These are phyloP conservation scores for Prunella himalayana DNA, from an alignment of 2,113 vertebrate species.

Conservation along the genomic window DNA sequence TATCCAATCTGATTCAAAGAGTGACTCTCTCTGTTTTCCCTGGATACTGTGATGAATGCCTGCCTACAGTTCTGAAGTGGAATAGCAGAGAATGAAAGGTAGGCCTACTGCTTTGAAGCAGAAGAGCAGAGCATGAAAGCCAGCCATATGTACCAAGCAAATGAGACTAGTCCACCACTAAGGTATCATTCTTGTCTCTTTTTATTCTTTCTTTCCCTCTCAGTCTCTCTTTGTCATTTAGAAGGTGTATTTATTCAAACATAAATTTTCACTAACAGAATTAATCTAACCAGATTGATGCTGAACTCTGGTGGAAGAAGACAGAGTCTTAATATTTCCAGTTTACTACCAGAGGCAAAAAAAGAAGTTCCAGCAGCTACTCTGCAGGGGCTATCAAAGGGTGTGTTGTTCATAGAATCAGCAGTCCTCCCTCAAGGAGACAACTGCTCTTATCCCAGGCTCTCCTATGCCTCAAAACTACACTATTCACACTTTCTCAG, in stretches of 20 bases:
- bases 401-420: neutral
- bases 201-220: neutral
- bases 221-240: neutral
- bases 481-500: neutral
- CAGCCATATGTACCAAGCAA: accelerated
- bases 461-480: neutral
- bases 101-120: neutral
- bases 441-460: neutral
- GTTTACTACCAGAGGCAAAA: neutral
- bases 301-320: neutral
- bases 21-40: neutral
- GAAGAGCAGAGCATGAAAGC: neutral
- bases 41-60: neutral
- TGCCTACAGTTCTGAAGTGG: neutral
- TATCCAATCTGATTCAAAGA: neutral
- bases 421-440: neutral
- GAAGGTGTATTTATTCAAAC: neutral
- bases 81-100: neutral
- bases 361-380: neutral
- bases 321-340: neutral
- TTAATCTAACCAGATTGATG: neutral
- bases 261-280: neutral
- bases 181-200: neutral
- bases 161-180: neutral
- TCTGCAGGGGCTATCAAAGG: neutral